Conservation (phyloP, 2,113 vertebrate species). For the Gymnarchus niloticus region DNA sequence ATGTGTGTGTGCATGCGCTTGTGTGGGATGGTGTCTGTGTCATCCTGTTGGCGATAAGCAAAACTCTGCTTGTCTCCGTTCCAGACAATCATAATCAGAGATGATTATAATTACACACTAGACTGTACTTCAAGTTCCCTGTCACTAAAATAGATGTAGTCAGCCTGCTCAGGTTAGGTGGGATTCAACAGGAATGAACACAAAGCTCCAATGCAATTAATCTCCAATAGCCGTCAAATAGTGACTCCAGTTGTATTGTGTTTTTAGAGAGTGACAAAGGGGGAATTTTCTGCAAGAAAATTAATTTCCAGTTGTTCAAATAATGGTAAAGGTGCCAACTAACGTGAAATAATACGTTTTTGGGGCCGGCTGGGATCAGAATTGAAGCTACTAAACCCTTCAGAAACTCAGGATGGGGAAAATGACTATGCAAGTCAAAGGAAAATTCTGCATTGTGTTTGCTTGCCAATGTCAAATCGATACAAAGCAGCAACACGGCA, state of each 20-base stretch:
- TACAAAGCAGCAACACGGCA: background rate
- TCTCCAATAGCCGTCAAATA: constrained; percentile 46
- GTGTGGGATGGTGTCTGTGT: constrained; percentile 15
- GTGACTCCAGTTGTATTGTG: constrained; percentile 35
- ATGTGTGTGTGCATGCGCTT: background rate
- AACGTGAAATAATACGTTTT: background rate
- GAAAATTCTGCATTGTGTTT: background rate
- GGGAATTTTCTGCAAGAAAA: constrained; percentile 21
- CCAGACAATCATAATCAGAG: constrained; percentile 39
- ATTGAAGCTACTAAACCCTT: background rate
- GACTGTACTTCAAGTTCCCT: constrained; percentile 42
- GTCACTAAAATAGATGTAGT: constrained; percentile 54
- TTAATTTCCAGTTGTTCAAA: constrained; percentile 40
- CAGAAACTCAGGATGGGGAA: background rate
- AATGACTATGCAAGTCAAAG: background rate
- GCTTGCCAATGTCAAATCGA: constrained; percentile 1
- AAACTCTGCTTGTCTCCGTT: constrained; percentile 34
- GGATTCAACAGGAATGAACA: constrained; percentile 23
- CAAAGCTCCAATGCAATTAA: constrained; percentile 43
- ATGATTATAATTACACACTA: constrained; percentile 57
- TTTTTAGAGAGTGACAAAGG: constrained; percentile 44
- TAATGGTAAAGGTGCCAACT: background rate
- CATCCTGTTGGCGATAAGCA: constrained; percentile 43
- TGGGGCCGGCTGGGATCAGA: background rate
- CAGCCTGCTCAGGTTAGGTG: constrained; percentile 46